phyloP scores from a whole-genome alignment of 2,888 invertebrate species.

The Noctua fimbriata region DNA sequence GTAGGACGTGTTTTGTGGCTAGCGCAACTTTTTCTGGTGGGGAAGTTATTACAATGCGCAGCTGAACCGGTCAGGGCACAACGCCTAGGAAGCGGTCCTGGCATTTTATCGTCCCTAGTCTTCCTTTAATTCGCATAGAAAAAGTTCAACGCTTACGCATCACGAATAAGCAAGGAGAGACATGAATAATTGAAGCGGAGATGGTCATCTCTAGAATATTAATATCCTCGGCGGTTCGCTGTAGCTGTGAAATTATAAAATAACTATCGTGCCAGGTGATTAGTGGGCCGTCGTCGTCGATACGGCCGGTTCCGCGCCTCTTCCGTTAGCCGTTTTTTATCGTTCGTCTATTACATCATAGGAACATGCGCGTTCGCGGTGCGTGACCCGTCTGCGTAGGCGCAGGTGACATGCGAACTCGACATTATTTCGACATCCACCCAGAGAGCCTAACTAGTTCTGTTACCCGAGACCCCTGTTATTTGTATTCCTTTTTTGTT shows the following conservation, averaged over 20 bases:
- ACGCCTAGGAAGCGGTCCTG: conserved; percentile 77
- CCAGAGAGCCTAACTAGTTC: conserved; percentile 81
- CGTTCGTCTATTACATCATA: conserved; percentile 85
- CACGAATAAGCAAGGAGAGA: conserved; percentile 74
- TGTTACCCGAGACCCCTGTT: conserved; percentile 86
- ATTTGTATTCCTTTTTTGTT: conserved; percentile 82
- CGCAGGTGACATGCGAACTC: conserved; percentile 88
- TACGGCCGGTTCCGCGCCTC: conserved; percentile 82
- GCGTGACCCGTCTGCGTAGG: conserved; percentile 85
- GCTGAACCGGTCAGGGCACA: conserved; percentile 77
- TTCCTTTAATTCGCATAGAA: conserved; percentile 74
- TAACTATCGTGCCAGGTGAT: conserved; percentile 76
- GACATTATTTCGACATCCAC: conserved; percentile 80
- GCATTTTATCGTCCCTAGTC: conserved; percentile 75
- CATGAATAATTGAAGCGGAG: conserved; percentile 79
- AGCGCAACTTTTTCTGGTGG: conserved; percentile 78
- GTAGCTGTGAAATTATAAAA: conserved; percentile 77
- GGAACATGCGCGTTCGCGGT: conserved; percentile 75
- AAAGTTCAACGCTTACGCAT: conserved; percentile 74
- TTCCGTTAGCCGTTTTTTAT: conserved; percentile 85
- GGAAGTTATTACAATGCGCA: conserved; percentile 80
- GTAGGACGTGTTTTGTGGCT: conserved; percentile 67
- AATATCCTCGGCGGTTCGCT: conserved; percentile 65
- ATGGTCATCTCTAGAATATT: conserved; percentile 75
- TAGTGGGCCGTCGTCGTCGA: conserved; percentile 75